Evolutionary conservation across 2,113 vertebrate genomes (phyloP).

Genomic region (Tretioscincus oriximinensis): DNA sequence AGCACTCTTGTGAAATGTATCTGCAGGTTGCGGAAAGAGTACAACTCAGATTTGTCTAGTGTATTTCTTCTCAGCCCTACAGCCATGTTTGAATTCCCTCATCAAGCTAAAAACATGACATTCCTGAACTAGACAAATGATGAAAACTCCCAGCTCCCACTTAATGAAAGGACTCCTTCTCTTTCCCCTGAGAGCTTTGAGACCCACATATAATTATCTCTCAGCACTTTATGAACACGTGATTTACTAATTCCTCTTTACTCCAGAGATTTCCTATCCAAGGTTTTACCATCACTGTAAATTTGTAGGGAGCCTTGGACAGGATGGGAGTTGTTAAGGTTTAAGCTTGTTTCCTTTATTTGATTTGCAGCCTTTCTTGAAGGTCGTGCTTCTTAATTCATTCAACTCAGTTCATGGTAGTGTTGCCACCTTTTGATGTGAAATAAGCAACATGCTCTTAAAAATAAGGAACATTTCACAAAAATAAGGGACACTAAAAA

Average conservation of each 20-base stretch:
- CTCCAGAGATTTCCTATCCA: constrained; percentile 58
- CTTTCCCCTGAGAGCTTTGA: constrained; percentile 66
- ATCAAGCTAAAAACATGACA: constrained; percentile 61
- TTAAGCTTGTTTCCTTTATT: constrained; percentile 36
- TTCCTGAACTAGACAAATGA: constrained; percentile 70
- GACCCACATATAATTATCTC: constrained; percentile 69
- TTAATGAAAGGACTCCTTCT: constrained; percentile 71
- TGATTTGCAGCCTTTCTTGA: constrained; percentile 14
- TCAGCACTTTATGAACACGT: constrained; percentile 61
- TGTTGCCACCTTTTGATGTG: no score
- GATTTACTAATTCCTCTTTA: constrained; percentile 64
- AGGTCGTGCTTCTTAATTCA: constrained; percentile 22
- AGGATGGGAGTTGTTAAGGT: constrained; percentile 21
- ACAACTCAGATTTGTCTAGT: constrained; percentile 38
- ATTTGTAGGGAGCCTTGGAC: constrained; percentile 49
- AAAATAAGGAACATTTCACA: no score
- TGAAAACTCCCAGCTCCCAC: constrained; percentile 65
- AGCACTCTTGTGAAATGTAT: not conserved
- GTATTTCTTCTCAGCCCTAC: constrained; percentile 67
- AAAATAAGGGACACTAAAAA: no score
- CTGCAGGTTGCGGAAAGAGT: constrained; percentile 25
- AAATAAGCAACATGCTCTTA: no score
- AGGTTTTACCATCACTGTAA: constrained; percentile 53
- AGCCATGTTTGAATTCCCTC: constrained; percentile 66
- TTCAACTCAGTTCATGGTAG: not conserved